Evolutionary conservation across 2,888 invertebrate species (phyloP), one percentile per base, ranked within the genome.

Genomic region (Agriotes lineatus): DNA sequence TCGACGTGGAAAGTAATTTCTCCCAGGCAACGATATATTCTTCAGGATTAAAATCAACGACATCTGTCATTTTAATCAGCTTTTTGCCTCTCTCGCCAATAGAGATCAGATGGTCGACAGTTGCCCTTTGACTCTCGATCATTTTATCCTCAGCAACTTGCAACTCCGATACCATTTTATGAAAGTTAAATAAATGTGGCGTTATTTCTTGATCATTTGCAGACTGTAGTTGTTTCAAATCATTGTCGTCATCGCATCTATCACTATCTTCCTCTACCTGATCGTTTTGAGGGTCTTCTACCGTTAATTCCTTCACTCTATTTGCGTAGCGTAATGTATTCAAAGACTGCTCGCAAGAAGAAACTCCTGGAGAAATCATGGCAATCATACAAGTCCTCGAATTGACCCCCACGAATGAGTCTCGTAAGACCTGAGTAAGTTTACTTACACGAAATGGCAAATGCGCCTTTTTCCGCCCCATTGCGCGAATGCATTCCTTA

Each of bases 321-420:
- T 99, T 97, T 3, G 99, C 99, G 85, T 99, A 99, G 72, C 99
- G 89, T 65, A 99, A 88, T 45, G 99, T 99, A 86, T 99, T 99
- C 72, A 99, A 88, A 64, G 98, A 97, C 86, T 99, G 98, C 82
- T 99, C 99, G 84, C 97, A 98, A 59, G 96, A 97, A 80, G 91
- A 93, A 87, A 97, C 89, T 60, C 98, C 97, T 19, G 99, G 99
- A 71, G 97, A 97, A 78, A 99, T 96, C 97, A 98, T 99, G 65
- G 99, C 98, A 84, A 99, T 98, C 99, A 99, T 99, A 86, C 99
- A 99, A 16, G 98, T 99, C 84, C 94, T 92, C 42, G 97, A 96
- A 85, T 98, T 99, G 84, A 97, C 96, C 7, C 99, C 98, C 80
- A 99, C 97, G 85, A 99, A 99, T 52, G 96, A 96, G 87, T 99